Evolutionary conservation across 2,797 vertebrate species (phyloP).

Genomic region (Sebastes kiyomatsui): DNA sequence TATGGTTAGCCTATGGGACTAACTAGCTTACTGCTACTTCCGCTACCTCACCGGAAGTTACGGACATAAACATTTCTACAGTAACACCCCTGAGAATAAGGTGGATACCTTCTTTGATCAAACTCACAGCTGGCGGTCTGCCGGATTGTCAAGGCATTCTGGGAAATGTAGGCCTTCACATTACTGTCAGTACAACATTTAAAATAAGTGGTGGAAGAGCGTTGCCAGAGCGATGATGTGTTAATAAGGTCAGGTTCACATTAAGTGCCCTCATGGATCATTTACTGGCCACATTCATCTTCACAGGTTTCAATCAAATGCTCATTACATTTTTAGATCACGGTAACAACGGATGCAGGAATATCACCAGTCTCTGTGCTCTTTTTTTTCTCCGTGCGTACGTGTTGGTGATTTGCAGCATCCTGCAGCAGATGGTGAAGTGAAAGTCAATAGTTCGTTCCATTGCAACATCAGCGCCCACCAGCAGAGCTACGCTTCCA

Average conservation of each 20-base stretch:
- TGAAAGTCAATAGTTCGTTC: too few relatives aligned
- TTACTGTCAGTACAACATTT: background rate
- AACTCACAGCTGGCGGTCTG: background rate
- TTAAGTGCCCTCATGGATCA: background rate
- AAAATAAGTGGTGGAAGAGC: background rate
- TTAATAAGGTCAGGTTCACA: background rate
- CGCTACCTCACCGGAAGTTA: too few relatives aligned
- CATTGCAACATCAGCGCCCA: too few relatives aligned
- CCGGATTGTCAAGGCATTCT: background rate
- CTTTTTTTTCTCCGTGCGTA: background rate
- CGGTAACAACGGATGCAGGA: slow-evolving; percentile 23
- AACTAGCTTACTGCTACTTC: too few relatives aligned
- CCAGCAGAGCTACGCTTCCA: too few relatives aligned
- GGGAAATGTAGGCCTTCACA: background rate
- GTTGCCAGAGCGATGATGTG: background rate
- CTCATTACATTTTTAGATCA: slow-evolving; percentile 29
- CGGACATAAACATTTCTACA: too few relatives aligned
- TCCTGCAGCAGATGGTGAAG: slow-evolving; percentile 60
- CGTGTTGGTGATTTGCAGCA: slow-evolving; percentile 36
- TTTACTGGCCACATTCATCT: slow-evolving; percentile 12
- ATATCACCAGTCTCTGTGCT: slow-evolving; percentile 38
- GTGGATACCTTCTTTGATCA: too few relatives aligned
- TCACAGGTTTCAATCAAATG: slow-evolving; percentile 4
- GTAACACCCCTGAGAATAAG: too few relatives aligned
- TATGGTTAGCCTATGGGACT: too few relatives aligned